These are phyloP conservation scores for Periplaneta americana DNA, from an alignment of 1,140 invertebrate species.

Conservation along the genomic window DNA sequence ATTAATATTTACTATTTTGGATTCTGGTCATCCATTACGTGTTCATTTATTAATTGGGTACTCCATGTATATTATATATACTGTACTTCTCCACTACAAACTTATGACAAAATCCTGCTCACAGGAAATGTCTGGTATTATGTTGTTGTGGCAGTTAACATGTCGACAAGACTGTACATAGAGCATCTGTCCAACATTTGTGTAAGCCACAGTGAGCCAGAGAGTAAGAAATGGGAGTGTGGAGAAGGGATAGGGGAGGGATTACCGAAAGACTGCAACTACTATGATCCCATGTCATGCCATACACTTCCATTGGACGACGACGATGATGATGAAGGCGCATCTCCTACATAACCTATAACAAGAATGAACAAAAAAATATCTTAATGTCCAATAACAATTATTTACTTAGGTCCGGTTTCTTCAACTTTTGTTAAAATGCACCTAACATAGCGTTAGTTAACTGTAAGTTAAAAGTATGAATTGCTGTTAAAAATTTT, in stretches of 20 bases:
- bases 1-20: neutral
- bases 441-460: no score
- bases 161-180: neutral
- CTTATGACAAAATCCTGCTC: neutral
- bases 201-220: neutral
- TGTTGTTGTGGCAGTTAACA: neutral
- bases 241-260: constrained; percentile 40
- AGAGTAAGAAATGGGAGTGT: constrained; percentile 30
- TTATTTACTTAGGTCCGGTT: no score
- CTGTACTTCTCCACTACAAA: neutral
- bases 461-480: no score
- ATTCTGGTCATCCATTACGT: neutral
- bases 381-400: no score
- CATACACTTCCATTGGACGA: constrained; percentile 44
- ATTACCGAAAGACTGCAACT: constrained; percentile 34
- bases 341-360: constrained; percentile 27
- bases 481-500: no score
- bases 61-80: neutral
- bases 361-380: no score
- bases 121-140: neutral
- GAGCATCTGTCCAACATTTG: neutral
- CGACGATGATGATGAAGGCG: constrained; percentile 41
- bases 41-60: neutral
- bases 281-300: constrained; percentile 48
- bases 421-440: no score